Conservation (phyloP, 1,140 invertebrate species). For the Aphis craccivora region DNA sequence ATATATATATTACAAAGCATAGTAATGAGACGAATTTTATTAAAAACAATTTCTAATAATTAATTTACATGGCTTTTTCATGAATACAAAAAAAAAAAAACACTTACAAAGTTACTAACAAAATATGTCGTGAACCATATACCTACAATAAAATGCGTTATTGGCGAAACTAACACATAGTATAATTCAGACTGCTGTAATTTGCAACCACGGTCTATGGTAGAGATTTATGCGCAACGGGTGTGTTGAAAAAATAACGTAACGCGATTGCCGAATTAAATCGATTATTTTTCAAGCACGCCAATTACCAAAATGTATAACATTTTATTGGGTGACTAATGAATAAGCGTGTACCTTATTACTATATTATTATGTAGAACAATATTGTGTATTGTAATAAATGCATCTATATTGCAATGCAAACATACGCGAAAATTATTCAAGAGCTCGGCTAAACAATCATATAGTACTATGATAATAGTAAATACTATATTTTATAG, state of each 20-base stretch:
- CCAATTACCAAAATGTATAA: constrained; percentile 33
- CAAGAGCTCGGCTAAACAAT: background rate
- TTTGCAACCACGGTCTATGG: background rate
- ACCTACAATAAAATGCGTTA: background rate
- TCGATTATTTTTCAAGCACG: background rate
- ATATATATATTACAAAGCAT: background rate
- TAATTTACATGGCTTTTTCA: background rate
- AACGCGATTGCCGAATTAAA: constrained; percentile 26
- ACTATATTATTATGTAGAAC: background rate
- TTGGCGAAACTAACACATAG: constrained; percentile 29
- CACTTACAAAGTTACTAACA: background rate
- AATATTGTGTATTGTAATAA: constrained; percentile 11
- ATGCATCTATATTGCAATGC: background rate
- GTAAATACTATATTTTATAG: background rate
- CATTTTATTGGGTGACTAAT: constrained; percentile 26
- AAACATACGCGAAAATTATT: background rate
- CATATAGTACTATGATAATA: too few relatives aligned
- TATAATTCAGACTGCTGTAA: background rate
- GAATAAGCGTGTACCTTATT: background rate
- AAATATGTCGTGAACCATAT: background rate
- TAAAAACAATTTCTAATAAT: constrained; percentile 25
- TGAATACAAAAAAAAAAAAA: background rate
- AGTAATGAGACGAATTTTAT: background rate
- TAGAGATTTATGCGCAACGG: background rate
- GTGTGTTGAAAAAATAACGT: constrained; percentile 32